phyloP scores from a whole-genome alignment of 2,888 invertebrate species.

The Labia minor region DNA sequence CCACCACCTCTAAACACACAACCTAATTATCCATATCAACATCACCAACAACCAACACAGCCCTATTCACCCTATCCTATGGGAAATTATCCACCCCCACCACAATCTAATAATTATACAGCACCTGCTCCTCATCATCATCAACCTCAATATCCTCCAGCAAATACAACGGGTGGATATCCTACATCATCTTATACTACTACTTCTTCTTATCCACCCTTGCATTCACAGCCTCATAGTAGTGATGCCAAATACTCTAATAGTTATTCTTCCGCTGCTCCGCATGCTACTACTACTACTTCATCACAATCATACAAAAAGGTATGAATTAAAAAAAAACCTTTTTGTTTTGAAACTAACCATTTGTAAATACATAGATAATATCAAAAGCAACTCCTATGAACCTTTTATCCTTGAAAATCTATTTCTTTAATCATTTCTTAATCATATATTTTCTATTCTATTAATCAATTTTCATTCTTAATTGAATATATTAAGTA shows the following conservation, averaged over 20 bases:
- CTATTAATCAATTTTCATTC: no score
- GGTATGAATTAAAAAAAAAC: neutral
- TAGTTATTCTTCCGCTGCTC: neutral
- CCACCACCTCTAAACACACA: conserved; percentile 37
- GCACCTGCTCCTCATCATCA: conserved; percentile 18
- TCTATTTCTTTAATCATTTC: no score
- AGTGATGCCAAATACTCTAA: conserved; percentile 1
- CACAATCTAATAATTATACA: conserved; percentile 22
- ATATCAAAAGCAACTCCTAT: neutral
- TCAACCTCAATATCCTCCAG: conserved; percentile 14
- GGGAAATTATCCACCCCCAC: conserved; percentile 20
- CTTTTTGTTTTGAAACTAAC: neutral
- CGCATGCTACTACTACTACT: conserved; percentile 23
- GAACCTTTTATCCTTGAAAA: neutral
- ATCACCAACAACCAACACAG: conserved; percentile 16
- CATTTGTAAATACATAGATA: neutral
- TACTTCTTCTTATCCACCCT: neutral
- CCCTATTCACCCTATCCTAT: conserved; percentile 27
- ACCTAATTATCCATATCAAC: conserved; percentile 34
- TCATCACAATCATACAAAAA: conserved; percentile 22
- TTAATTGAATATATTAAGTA: no score
- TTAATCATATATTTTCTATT: no score
- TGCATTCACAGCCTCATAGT: neutral
- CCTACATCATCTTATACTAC: conserved; percentile 14
- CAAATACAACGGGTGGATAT: neutral